Evolutionary conservation across 2,888 invertebrate genomes (phyloP), one percentile per base, ranked within the genome.

Genomic region (Meteorus cinctellus): DNA sequence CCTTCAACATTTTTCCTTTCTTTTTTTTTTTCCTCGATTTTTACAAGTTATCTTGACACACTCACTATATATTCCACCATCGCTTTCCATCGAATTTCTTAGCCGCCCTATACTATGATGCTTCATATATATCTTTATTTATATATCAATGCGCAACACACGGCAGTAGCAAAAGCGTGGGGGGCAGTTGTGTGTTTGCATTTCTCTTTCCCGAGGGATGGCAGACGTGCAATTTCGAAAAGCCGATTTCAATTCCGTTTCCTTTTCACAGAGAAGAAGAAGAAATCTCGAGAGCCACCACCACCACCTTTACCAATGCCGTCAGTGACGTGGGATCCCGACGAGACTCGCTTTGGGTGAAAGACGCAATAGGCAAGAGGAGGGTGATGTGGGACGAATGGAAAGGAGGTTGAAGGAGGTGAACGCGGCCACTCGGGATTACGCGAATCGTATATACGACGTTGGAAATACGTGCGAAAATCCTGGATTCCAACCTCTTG

Each of bases 191-290:
- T 80, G 84, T 87, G 88, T 89, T 88, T 88, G 88, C 88, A 89
- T 88, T 88, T 55, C 55, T 84, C 83, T 81, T 82, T 85, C 84
- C 81, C 84, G 81, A 80, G 83, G 78, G 81, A 81, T 79, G 81
- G 79, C 81, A 76, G 82, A 81, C 81, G 84, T 82, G 87, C 86
- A 87, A 88, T 89, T 88, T 87, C 86, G 84, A 84, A 88, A 87
- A 88, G 88, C 87, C 88, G 88, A 87, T 89, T 89, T 86, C 87
- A 87, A 88, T 88, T 87, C 82, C 84, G 84, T 81, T 85, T 84
- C 82, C 84, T 83, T 87, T 86, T 86, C 84, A 82, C 82, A 77
- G 78, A 36, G 55, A 19, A 27, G 74, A 62, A 78, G 83, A 82
- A 83, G 83, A 83, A 84, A 85, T 85, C 85, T 84, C 81, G 82